Evolutionary conservation across 2,797 vertebrate genomes (phyloP).

Genomic region (Parauchenoglanis ngamensis): DNA sequence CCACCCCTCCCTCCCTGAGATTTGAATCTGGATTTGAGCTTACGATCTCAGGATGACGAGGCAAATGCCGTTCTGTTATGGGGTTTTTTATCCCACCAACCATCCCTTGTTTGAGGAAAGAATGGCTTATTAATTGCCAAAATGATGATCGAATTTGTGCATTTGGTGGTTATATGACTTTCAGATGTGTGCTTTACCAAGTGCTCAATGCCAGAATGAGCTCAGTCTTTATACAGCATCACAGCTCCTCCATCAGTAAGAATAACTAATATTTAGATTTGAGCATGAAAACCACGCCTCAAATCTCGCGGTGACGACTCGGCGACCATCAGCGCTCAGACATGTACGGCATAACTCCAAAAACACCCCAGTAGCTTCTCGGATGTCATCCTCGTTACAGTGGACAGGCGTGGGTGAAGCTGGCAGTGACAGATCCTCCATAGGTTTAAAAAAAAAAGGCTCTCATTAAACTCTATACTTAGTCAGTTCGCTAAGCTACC

Average conservation of each 20-base stretch:
- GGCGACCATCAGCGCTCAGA: not conserved
- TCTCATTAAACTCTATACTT: conserved; percentile 4
- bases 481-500: not conserved
- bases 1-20: too few species aligned
- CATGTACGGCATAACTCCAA: not conserved
- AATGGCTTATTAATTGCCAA: too few species aligned
- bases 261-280: not conserved
- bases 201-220: not conserved
- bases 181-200: not conserved
- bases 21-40: too few species aligned
- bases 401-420: not conserved
- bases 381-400: not conserved
- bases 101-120: too few species aligned
- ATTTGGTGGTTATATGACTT: not conserved
- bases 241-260: not conserved
- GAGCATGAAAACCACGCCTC: not conserved
- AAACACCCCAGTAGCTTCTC: not conserved
- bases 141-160: not conserved
- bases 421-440: not conserved
- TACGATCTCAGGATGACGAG: too few species aligned
- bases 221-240: not conserved
- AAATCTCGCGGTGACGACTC: not conserved
- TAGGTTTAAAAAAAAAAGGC: not conserved
- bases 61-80: too few species aligned
- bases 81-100: too few species aligned